phyloP scores from a whole-genome alignment of 2,888 invertebrate species.

The Dynastes grantii region DNA sequence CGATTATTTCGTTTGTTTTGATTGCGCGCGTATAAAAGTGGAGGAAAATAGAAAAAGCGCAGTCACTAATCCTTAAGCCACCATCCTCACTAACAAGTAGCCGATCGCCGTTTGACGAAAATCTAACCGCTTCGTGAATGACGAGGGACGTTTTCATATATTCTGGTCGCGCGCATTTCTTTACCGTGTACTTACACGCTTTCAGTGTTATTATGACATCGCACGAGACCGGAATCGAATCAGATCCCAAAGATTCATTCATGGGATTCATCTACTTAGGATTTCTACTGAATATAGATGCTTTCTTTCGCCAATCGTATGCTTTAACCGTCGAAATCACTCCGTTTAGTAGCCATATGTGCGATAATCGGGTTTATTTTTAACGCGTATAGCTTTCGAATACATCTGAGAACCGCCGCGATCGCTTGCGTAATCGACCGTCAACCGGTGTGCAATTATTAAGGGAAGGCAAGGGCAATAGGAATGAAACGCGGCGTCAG shows the following conservation, averaged over 20 bases:
- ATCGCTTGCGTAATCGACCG: slow-evolving; percentile 35
- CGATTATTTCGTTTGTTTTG: no score
- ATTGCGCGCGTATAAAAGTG: no score
- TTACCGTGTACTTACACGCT: slow-evolving; percentile 6
- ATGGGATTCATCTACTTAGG: not conserved
- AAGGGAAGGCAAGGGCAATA: slow-evolving; percentile 26
- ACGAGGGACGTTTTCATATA: slow-evolving; percentile 9
- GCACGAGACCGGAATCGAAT: slow-evolving; percentile 2
- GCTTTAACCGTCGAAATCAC: not conserved
- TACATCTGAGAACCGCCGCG: slow-evolving; percentile 11
- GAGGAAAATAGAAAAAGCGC: no score
- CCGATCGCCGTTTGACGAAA: slow-evolving; percentile 35
- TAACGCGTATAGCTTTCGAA: slow-evolving; percentile 21
- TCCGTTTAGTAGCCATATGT: not conserved
- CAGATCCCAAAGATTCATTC: slow-evolving; percentile 4
- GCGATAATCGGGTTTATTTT: slow-evolving; percentile 2
- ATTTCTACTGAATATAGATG: no score
- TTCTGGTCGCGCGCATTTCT: slow-evolving; percentile 16
- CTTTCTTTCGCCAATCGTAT: not conserved
- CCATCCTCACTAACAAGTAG: slow-evolving; percentile 26
- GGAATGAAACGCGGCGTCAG: slow-evolving; percentile 18
- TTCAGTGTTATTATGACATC: not conserved
- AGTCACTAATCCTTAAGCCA: slow-evolving; percentile 11
- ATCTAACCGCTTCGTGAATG: slow-evolving; percentile 18
- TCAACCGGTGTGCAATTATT: slow-evolving; percentile 22